Evolutionary conservation across 2,888 invertebrate species (phyloP), one percentile per base, ranked within the genome.

Genomic region (Plemyria rubiginata): DNA sequence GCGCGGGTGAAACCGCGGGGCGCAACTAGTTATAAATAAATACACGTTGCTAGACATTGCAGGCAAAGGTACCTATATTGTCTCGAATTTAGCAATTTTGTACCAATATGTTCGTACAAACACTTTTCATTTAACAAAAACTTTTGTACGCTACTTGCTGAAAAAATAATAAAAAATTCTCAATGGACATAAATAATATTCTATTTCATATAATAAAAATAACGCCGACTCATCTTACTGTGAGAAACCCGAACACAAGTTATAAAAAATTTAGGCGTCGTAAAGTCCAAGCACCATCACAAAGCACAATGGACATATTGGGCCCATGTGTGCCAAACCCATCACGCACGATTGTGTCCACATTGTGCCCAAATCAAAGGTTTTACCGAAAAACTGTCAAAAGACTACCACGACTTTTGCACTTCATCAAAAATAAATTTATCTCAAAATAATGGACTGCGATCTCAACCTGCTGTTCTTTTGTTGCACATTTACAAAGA

Each of bases 391-490:
- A 87, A 82, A 81, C 81, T 81, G 84, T 82, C 85, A 87, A 88
- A 82, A 78, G 80, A 79, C 78, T 77, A 79, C 77, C 81, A 79
- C 84, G 88, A 89, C 90, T 91, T 85, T 90, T 90, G 88, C 90
- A 92, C 90, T 92, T 92, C 92, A 92, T 92, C 92, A 92, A 92
- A 92, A 81, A 85, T 86, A 85, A 80, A 92, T 92, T 91, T 91
- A 90, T 82, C 80, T 75, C 75, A 63, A 76, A 81, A 90, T 87
- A 89, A 89, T 89, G 71, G 79, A 79, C 79, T 78, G 75, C 74
- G 65, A 60, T 57, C 76, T 75, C 79, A 86, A 90, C 90, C 89
- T 89, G 88, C 81, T 81, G 75, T 77, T 75, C 79, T 79, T 81
- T 88, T 86, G 85, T 81, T 69, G 71, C 70, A 62, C 48, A 60